Base-by-base conservation (phyloP, 2,113 vertebrate genomes). In the Gadus chalcogrammus region DNA sequence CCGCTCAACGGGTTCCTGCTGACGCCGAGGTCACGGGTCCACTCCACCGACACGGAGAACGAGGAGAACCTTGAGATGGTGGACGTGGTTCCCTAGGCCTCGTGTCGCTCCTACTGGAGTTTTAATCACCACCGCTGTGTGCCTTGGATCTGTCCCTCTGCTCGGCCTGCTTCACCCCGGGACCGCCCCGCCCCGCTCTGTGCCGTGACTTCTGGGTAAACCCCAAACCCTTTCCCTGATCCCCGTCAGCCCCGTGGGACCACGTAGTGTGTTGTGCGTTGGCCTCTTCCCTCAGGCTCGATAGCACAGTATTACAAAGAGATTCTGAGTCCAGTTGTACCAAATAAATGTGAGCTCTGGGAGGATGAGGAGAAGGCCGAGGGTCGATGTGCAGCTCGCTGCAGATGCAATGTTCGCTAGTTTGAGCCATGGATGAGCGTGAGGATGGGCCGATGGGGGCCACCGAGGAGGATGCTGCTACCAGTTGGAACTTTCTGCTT, bases 11-110 rank as follows among this genome's bases (percentile, higher is more conserved):
- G 92, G 13, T 82, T 90, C 61, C 82, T 93, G 73, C 88, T 88
- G 38, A 88, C 68, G 24, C 24, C 24, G 24, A 24, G 24, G 24
- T 24, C 24, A 24, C 24, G 24, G 24, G 24, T 24, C 2, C 91
- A 93, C 89, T 92, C 93, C 94, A 94, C 94, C 95, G 95, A 96
- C 76, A 88, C 88, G 1, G 92, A 94, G 88, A 89, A 85, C 70
- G 93, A 93, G 73, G 82, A 87, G 0, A 82, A 88, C 90, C 89
- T 93, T 80, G 91, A 92, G 90, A 88, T 93, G 87, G 56, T 82
- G 24, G 67, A 89, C 67, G 83, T 85, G 77, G 82, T 67, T 48
- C 76, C 67, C 31, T 56, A 18, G 31, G 16, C 15, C 15, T 35
- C 4, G 4, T 35, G 31, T 17, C 55, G 7, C 55, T n/a, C 55